phyloP scores from a whole-genome alignment of 2,888 invertebrate species.

The Hypomecis punctinalis region DNA sequence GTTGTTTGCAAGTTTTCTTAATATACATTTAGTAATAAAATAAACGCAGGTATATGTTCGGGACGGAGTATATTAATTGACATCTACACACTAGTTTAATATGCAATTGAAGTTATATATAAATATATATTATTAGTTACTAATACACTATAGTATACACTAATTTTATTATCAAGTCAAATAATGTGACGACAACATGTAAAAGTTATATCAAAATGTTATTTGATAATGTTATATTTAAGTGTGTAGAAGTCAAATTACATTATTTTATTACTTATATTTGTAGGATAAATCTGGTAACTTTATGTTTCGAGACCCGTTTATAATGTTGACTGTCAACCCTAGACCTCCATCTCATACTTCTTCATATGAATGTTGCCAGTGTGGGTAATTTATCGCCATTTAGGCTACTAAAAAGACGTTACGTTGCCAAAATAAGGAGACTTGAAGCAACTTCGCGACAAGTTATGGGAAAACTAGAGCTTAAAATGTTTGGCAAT shows the following conservation, averaged over 20 bases:
- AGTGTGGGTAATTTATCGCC: no score
- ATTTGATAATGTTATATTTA: constrained; percentile 17
- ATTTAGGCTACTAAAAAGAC: no score
- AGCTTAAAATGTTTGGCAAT: no score
- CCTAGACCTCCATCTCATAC: constrained; percentile 47
- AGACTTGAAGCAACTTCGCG: no score
- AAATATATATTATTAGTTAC: background rate
- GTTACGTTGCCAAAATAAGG: no score
- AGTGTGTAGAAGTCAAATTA: constrained; percentile 54
- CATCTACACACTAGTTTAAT: constrained; percentile 57
- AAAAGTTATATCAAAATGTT: constrained; percentile 6
- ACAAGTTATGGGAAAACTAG: no score
- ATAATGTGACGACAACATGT: background rate
- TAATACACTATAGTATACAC: no score
- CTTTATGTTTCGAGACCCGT: constrained; percentile 82
- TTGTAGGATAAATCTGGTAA: constrained; percentile 79
- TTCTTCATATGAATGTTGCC: background rate
- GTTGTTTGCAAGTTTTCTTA: constrained; percentile 30
- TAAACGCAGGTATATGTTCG: constrained; percentile 62
- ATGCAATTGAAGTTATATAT: background rate
- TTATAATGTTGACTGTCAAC: constrained; percentile 60
- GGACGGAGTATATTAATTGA: constrained; percentile 66
- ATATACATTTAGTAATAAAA: constrained; percentile 43
- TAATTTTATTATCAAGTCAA: no score
- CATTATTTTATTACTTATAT: constrained; percentile 53